Conservation (phyloP, 1,140 invertebrate genomes). For the Chlorops oryzae region DNA sequence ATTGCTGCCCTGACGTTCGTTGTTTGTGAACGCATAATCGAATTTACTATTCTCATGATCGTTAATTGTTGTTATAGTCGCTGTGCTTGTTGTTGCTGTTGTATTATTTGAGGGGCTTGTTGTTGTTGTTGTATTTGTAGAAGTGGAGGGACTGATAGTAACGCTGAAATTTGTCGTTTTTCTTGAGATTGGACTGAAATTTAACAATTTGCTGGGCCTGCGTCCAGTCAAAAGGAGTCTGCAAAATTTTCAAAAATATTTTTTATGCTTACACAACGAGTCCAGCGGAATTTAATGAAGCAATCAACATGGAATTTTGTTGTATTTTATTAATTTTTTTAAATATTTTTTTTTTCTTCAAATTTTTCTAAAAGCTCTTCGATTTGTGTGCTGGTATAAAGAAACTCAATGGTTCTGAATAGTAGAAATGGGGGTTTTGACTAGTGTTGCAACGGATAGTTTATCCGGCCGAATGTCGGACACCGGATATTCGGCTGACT, state of each 20-base stretch:
- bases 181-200: constrained; percentile 31
- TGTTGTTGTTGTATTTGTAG: constrained; percentile 11
- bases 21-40: too few species aligned
- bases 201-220: constrained; percentile 44
- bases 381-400: too few species aligned
- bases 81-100: constrained; percentile 19
- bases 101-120: constrained; percentile 16
- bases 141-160: too few species aligned
- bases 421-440: neutral
- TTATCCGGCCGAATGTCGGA: too few species aligned
- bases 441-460: too few species aligned
- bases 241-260: constrained; percentile 20
- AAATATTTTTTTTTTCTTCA: constrained; percentile 8
- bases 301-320: too few species aligned
- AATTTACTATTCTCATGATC: too few species aligned
- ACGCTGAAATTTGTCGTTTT: constrained; percentile 11
- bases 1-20: too few species aligned
- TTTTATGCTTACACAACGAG: neutral
- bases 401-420: too few species aligned
- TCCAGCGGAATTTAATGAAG: too few species aligned
- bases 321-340: neutral
- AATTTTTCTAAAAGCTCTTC: too few species aligned
- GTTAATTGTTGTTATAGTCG: constrained; percentile 4
- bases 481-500: too few species aligned
- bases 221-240: constrained; percentile 45